Percentiles rank a stretch among this genome's conserved stretches.
Conservation (phyloP, 2,113 vertebrate species). For the Dipodomys stephensi region DNA sequence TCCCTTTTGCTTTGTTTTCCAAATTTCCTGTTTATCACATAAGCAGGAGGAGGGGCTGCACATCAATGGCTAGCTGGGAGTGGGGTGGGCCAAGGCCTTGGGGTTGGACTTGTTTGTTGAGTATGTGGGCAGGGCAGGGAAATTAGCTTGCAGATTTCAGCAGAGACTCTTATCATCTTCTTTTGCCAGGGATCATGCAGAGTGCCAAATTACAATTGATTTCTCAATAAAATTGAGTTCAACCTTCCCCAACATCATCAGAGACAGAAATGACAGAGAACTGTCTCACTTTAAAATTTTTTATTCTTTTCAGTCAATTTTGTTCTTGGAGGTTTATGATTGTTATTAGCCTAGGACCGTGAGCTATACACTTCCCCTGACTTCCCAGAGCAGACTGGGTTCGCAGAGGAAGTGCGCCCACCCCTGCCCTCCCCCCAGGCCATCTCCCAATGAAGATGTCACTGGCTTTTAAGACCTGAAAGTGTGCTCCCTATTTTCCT, state of each 20-base stretch:
- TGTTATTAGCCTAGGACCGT: constrained; percentile 74
- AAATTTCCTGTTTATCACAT: constrained; percentile 73
- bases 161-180: constrained; percentile 82
- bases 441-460: neutral
- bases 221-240: constrained; percentile 90
- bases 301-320: constrained; percentile 84
- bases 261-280: constrained; percentile 85
- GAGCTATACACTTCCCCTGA: constrained; percentile 66
- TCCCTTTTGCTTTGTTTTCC: constrained; percentile 54
- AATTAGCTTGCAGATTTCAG: constrained; percentile 86
- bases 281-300: constrained; percentile 82
- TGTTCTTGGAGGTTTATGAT: constrained; percentile 83
- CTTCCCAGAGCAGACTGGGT: constrained; percentile 40
- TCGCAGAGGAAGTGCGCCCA: neutral
- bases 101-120: constrained; percentile 69
- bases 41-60: constrained; percentile 30
- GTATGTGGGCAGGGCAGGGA: constrained; percentile 83
- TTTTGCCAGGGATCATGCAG: constrained; percentile 84
- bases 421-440: no score
- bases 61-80: constrained; percentile 54
- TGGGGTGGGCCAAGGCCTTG: constrained; percentile 70
- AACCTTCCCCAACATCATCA: constrained; percentile 85
- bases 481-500: constrained; percentile 19
- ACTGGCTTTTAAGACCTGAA: constrained; percentile 40
- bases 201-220: constrained; percentile 90